Conservation (phyloP, 2,113 vertebrate genomes). For the Pomatostomus ruficeps region DNA sequence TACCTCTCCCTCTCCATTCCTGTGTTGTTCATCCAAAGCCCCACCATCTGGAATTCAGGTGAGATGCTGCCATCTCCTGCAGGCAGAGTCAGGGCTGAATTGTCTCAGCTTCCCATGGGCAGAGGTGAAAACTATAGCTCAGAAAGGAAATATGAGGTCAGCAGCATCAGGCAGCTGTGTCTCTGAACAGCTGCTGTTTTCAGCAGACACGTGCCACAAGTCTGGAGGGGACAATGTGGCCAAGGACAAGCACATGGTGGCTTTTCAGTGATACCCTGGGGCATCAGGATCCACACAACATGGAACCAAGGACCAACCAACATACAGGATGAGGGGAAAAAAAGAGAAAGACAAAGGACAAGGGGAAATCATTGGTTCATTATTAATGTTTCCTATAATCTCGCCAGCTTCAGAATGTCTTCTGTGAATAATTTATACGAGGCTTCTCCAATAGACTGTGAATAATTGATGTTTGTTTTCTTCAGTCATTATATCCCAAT, state of each 20-base stretch:
- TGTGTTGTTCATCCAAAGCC: background rate
- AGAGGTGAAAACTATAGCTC: background rate
- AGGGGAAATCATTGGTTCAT: constrained; percentile 8
- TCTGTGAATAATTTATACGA: background rate
- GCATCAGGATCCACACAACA: background rate
- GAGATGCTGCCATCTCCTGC: background rate
- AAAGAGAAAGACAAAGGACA: background rate
- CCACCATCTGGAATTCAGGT: background rate
- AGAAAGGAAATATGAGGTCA: background rate
- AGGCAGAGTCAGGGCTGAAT: background rate
- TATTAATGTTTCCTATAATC: constrained; percentile 41
- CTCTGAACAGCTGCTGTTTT: background rate
- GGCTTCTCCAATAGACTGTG: constrained; percentile 38
- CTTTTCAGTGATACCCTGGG: background rate
- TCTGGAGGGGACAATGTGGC: background rate
- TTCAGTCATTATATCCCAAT: constrained; percentile 15
- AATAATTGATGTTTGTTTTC: constrained; percentile 55
- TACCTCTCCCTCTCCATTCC: background rate
- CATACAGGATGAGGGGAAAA: background rate
- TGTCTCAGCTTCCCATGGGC: background rate
- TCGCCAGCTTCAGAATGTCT: constrained; percentile 24
- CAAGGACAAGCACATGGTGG: background rate
- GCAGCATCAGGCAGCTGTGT: background rate
- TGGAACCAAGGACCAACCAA: background rate
- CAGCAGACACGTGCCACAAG: background rate